Base-by-base conservation (phyloP, 2,797 vertebrate species). In the Chanos chanos region DNA sequence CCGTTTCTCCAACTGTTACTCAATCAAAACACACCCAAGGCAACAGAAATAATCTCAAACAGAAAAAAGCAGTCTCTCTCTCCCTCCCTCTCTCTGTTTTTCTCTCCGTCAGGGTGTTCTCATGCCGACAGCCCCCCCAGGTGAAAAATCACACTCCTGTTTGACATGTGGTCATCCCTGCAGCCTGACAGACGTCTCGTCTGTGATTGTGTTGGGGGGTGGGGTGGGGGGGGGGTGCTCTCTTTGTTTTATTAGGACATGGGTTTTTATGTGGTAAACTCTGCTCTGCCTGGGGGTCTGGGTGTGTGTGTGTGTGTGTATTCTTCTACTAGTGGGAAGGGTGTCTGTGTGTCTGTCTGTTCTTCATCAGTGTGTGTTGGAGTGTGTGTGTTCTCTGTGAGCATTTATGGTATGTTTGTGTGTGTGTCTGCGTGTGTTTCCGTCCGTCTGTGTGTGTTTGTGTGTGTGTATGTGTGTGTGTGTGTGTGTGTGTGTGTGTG, bases 241-340 rank as follows among this genome's bases (percentile, higher is more conserved):
- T 66, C 73, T 61, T 65, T 71, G 62, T 69, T 66, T 72, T 63
- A 72, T n/a, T 18, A 47, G 8, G 41, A 37, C 5, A 18, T n/a
- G 54, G 27, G 21, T 72, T 66, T 69, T 45, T 50, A 56, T 63
- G 50, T 43, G 63, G 30, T 56, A 66, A 43, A 66, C 63, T 22
- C 41, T 47, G 41, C 4, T 61, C 36, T 43, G 52, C 49, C 59
- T 61, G 44, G 50, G 61, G 50, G 49, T 16, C 43, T 19, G n/a
- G 13, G 28, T 47, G 48, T 44, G 24, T 64, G 61, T 40, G 34
- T 19, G 45, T n/a, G 44, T 12, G 7, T 56, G 59, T 56, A 59
- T 63, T 60, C n/a, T n/a, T n/a, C n/a, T n/a, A n/a, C n/a, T n/a
- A n/a, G n/a, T n/a, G n/a, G n/a, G n/a, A n/a, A n/a, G n/a, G n/a